Conservation (phyloP, 2,888 invertebrate species). For the Limulus polyphemus region DNA sequence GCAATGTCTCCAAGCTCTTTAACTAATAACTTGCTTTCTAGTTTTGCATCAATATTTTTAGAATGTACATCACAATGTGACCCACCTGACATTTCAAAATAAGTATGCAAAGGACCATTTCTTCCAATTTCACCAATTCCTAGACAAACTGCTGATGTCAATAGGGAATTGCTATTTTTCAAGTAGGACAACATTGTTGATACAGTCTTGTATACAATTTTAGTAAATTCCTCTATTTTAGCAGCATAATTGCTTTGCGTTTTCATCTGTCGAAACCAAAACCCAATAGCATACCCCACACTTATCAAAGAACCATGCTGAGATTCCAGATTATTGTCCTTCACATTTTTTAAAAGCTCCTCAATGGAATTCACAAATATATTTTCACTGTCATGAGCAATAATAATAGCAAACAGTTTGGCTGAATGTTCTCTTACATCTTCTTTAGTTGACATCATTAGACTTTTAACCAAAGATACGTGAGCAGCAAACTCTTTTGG, state of each 20-base stretch:
- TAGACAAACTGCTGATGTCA: slow-evolving; percentile 3
- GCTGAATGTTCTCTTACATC: slow-evolving; percentile 60
- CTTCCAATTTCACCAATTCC: slow-evolving; percentile 1
- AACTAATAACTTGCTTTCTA: no score
- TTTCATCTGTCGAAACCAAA: no score
- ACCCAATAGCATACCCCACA: slow-evolving; percentile 55
- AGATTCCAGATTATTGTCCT: slow-evolving; percentile 45
- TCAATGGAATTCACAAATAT: no score
- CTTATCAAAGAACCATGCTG: slow-evolving; percentile 67
- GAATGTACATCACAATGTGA: no score
- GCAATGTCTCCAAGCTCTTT: no score
- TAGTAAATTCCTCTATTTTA: no score
- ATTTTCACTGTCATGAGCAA: slow-evolving; percentile 40
- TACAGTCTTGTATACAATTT: no score
- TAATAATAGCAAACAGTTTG: slow-evolving; percentile 59
- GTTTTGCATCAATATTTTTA: no score
- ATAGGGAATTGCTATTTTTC: background rate
- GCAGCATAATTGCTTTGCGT: no score
- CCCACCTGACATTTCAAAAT: no score
- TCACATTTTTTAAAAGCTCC: no score
- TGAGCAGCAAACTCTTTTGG: background rate
- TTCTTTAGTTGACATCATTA: slow-evolving; percentile 48
- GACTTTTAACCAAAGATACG: slow-evolving; percentile 29
- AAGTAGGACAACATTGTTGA: no score
- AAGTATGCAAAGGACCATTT: slow-evolving; percentile 1